phyloP scores from a whole-genome alignment of 2,888 invertebrate genomes.

The Heliconius hortense region DNA sequence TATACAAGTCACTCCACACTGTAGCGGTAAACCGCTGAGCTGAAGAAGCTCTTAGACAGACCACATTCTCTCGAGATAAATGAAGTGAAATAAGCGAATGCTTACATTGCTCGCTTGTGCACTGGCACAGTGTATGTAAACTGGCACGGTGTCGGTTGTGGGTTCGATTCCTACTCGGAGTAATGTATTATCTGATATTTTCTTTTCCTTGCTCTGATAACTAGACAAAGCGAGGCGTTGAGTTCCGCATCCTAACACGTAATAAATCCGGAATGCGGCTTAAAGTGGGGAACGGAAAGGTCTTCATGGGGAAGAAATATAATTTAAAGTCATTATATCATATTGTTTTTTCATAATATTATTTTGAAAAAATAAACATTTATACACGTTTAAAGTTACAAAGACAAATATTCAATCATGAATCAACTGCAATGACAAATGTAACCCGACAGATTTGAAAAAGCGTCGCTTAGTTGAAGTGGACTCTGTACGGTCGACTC shows the following conservation, averaged over 20 bases:
- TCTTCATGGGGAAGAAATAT: neutral
- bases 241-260: neutral
- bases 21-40: constrained; percentile 17
- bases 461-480: constrained; percentile 47
- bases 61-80: constrained; percentile 30
- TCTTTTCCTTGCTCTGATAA: neutral
- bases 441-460: constrained; percentile 42
- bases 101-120: neutral
- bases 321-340: too few relatives aligned
- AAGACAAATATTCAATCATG: constrained; percentile 55
- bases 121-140: neutral
- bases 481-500: constrained; percentile 54
- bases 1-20: constrained; percentile 27
- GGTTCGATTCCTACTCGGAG: neutral
- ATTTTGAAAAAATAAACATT: too few relatives aligned
- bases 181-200: neutral
- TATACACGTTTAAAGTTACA: constrained; percentile 55
- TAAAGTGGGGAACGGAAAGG: neutral
- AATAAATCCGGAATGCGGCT: neutral
- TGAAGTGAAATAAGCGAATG: constrained; percentile 11
- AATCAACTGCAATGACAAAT: constrained; percentile 69
- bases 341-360: too few relatives aligned
- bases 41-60: constrained; percentile 20
- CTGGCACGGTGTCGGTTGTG: too few relatives aligned
- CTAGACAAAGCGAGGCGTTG: neutral